A percentile compares a stretch with the other conserved stretches of the same genome.
phyloP scores from a whole-genome alignment of 2,113 vertebrate species.

The Columba janthina region DNA sequence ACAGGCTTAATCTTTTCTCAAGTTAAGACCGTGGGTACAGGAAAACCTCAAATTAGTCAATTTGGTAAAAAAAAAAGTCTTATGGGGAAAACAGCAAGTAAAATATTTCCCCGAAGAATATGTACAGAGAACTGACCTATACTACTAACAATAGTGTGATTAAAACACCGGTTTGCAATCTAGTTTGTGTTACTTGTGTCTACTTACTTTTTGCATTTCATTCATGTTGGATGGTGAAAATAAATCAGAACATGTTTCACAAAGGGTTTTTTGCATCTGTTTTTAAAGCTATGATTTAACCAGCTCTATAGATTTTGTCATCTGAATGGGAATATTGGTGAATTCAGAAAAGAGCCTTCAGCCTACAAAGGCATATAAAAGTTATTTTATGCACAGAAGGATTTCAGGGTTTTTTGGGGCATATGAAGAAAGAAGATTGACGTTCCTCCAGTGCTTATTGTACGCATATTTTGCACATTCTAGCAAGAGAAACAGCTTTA shows the following conservation, averaged over 20 bases:
- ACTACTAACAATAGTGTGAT: neutral
- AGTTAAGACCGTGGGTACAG: neutral
- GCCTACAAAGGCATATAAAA: neutral
- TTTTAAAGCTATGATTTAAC: neutral
- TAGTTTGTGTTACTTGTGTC: neutral
- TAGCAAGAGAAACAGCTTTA: neutral
- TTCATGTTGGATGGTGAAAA: neutral
- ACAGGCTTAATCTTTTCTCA: neutral
- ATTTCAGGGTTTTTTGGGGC: neutral
- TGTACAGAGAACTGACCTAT: neutral
- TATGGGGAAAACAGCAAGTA: neutral
- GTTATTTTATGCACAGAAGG: neutral
- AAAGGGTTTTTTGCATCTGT: neutral
- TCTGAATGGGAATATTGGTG: neutral
- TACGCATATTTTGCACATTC: neutral
- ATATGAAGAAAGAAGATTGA: neutral
- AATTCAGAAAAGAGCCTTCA: neutral
- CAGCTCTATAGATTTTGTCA: neutral
- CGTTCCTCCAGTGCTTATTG: neutral
- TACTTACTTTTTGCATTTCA: slow-evolving; percentile 2
- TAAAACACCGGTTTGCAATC: neutral
- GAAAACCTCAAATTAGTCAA: neutral
- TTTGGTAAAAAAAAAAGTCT: neutral
- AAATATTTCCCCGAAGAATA: neutral
- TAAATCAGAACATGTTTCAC: neutral